phyloP scores from a whole-genome alignment of 2,888 invertebrate species.

The Phymatocera aterrima region DNA sequence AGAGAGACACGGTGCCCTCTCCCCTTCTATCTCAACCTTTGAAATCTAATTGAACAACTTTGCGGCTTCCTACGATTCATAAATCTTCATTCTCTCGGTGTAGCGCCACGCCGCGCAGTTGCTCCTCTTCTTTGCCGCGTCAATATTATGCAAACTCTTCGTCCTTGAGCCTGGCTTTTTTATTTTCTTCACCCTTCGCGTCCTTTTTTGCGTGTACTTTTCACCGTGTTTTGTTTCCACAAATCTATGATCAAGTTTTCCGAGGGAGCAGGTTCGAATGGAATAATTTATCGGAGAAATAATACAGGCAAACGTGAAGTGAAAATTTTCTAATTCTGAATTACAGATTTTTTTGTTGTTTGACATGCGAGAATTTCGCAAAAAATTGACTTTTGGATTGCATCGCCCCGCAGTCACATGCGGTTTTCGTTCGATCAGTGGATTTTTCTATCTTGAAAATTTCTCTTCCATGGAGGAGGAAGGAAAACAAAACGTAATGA shows the following conservation, averaged over 20 bases:
- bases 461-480: too few relatives aligned
- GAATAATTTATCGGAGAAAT: too few relatives aligned
- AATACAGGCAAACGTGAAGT: too few relatives aligned
- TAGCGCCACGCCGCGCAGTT: neutral
- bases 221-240: neutral
- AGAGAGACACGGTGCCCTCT: neutral
- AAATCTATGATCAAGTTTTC: neutral
- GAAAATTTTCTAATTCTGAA: too few relatives aligned
- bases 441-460: too few relatives aligned
- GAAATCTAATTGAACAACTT: constrained; percentile 63
- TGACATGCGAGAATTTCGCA: too few relatives aligned
- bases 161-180: neutral
- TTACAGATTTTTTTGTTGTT: too few relatives aligned
- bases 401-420: too few relatives aligned
- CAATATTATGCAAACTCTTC: neutral
- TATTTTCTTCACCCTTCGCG: neutral
- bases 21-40: neutral
- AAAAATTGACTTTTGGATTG: too few relatives aligned
- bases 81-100: constrained; percentile 29
- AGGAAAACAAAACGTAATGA: too few relatives aligned
- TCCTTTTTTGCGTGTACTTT: neutral
- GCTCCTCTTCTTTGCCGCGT: neutral
- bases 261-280: neutral
- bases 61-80: constrained; percentile 33
- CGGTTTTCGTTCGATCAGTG: too few relatives aligned